These are phyloP conservation scores for Phylloscopus trochilus DNA, from an alignment of 2,113 vertebrate genomes.

Conservation along the genomic window DNA sequence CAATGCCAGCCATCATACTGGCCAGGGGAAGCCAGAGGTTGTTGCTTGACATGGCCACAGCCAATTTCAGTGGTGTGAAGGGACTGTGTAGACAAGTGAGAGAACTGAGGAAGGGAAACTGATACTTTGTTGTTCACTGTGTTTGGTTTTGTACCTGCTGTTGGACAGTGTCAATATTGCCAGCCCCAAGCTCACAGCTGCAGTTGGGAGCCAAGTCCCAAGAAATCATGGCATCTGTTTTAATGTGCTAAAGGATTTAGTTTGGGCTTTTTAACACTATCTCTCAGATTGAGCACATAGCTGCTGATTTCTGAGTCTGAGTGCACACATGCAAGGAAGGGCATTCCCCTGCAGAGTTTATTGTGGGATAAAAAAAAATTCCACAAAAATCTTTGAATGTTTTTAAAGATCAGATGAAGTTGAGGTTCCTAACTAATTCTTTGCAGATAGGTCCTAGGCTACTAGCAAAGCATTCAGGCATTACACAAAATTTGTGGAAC, in stretches of 20 bases:
- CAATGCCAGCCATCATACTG: neutral
- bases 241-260: neutral
- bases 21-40: accelerated
- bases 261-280: neutral
- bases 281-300: neutral
- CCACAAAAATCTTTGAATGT: neutral
- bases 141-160: neutral
- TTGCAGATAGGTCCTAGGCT: neutral
- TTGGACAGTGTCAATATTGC: neutral
- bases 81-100: neutral
- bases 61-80: neutral
- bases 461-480: neutral
- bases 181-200: neutral
- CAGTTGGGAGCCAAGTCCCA: neutral
- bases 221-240: neutral
- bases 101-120: neutral
- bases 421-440: neutral
- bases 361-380: neutral
- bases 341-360: neutral
- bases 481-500: neutral
- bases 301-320: neutral
- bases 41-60: neutral
- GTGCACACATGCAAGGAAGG: neutral
- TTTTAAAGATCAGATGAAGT: neutral
- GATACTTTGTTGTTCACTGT: neutral